These are phyloP conservation scores for Aplodontia rufa DNA, from an alignment of 2,113 vertebrate genomes.

Conservation along the genomic window DNA sequence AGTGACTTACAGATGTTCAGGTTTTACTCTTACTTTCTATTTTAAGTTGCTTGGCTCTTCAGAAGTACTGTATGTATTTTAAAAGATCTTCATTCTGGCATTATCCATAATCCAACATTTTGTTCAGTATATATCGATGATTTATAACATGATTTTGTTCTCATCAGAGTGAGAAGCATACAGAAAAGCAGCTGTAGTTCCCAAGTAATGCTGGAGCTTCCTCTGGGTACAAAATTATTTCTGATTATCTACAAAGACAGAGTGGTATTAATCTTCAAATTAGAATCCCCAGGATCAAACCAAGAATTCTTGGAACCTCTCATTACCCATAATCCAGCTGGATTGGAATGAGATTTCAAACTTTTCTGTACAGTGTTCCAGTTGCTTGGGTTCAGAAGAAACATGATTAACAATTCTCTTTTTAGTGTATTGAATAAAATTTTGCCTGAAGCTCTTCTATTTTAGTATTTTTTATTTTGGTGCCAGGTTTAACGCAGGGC, in stretches of 20 bases:
- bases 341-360: neutral
- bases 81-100: neutral
- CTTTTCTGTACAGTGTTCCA: neutral
- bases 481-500: no score
- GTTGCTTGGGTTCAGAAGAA: neutral
- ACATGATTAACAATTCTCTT: neutral
- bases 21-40: neutral
- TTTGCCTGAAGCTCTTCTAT: neutral
- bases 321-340: neutral
- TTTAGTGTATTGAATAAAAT: neutral
- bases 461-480: neutral
- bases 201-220: neutral
- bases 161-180: neutral
- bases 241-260: neutral
- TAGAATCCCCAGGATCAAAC: neutral
- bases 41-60: neutral
- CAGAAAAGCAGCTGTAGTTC: neutral
- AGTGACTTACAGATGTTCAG: neutral
- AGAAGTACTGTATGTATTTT: neutral
- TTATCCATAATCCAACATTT: neutral
- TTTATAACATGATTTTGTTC: constrained; percentile 2
- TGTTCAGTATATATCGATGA: neutral
- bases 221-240: neutral
- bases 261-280: neutral
- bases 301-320: neutral